Evolutionary conservation across 2,113 vertebrate species (phyloP).

Genomic region (Choloepus hoffmanni): DNA sequence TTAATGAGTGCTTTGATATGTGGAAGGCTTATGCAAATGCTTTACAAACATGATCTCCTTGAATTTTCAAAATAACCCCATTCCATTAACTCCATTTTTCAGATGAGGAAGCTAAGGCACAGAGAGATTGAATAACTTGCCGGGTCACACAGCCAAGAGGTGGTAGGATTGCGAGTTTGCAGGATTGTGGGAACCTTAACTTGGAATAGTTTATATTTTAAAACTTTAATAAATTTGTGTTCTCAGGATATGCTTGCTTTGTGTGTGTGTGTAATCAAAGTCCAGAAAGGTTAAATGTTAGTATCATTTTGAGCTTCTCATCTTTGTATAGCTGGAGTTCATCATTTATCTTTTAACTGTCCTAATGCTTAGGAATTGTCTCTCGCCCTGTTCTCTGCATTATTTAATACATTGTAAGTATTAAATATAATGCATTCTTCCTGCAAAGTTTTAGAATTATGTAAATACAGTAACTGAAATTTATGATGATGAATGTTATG

Average conservation of each 20-base stretch:
- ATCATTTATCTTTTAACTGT: not conserved
- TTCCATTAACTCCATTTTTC: not conserved
- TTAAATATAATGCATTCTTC: not conserved
- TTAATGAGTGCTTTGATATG: not conserved
- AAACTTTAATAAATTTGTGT: not conserved
- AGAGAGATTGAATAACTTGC: not conserved
- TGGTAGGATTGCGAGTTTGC: not conserved
- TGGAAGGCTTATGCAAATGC: not conserved
- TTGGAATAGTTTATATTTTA: not conserved
- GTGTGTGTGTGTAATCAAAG: no score
- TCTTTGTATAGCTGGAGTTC: not conserved
- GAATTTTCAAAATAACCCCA: not conserved
- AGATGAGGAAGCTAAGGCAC: not conserved
- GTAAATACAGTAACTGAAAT: not conserved
- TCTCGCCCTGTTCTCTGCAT: not conserved
- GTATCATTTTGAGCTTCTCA: not conserved
- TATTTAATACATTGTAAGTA: not conserved
- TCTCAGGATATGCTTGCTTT: not conserved
- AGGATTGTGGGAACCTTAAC: not conserved
- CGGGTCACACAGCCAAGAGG: not conserved
- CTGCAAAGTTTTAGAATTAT: slow-evolving; percentile 10
- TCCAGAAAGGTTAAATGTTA: not conserved
- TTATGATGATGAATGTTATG: not conserved
- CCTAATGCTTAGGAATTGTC: not conserved
- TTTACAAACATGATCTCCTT: not conserved